Conservation (phyloP, 2,888 invertebrate genomes). For the Sympetrum striolatum region DNA sequence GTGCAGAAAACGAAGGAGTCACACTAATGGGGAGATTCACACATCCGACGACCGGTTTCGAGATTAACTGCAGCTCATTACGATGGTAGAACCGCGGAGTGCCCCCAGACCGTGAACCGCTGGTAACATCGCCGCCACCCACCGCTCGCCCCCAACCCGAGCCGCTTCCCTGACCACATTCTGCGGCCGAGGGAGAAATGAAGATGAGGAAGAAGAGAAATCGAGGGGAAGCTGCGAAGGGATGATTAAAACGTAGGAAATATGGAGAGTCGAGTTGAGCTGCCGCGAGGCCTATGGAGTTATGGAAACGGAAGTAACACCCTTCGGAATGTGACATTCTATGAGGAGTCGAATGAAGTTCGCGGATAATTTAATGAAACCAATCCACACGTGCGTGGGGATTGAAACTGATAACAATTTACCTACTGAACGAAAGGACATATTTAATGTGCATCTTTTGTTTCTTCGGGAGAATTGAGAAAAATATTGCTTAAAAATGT, state of each 20-base stretch:
- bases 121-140: neutral
- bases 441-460: too few relatives aligned
- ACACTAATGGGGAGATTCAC: conserved; percentile 34
- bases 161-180: neutral
- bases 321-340: too few relatives aligned
- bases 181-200: neutral
- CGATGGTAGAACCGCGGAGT: neutral
- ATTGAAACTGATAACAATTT: too few relatives aligned
- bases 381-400: too few relatives aligned
- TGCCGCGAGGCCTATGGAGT: neutral
- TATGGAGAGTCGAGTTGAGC: neutral
- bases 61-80: conserved; percentile 34
- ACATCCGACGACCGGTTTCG: conserved; percentile 28
- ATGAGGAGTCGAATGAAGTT: too few relatives aligned
- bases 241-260: neutral
- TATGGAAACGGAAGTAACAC: neutral
- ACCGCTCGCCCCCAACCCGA: neutral
- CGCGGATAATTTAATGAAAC: too few relatives aligned
- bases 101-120: neutral
- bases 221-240: neutral
- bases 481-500: too few relatives aligned
- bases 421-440: too few relatives aligned
- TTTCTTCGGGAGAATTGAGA: too few relatives aligned
- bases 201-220: too few relatives aligned
- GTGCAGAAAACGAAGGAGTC: neutral